phyloP scores from a whole-genome alignment of 2,888 invertebrate species.

The Noctua pronuba region DNA sequence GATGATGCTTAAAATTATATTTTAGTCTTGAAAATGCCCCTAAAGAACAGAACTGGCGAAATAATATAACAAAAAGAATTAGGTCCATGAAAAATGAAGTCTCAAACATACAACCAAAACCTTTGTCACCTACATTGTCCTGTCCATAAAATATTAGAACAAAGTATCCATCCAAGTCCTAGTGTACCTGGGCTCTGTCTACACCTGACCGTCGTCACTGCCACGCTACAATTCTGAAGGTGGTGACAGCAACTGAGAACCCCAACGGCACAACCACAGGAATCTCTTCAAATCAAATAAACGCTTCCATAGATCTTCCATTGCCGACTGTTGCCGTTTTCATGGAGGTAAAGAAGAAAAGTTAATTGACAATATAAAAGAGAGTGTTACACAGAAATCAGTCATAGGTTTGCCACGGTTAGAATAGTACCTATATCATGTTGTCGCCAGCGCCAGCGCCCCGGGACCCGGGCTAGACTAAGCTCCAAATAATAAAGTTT shows the following conservation, averaged over 20 bases:
- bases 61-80: not conserved
- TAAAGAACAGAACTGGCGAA: not conserved
- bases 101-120: not conserved
- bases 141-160: not conserved
- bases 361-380: not conserved
- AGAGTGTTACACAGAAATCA: not conserved
- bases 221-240: not conserved
- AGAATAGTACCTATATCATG: not conserved
- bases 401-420: not conserved
- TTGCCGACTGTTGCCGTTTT: not conserved
- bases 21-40: not conserved
- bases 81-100: conserved; percentile 13
- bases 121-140: conserved; percentile 8
- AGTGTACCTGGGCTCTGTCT: not conserved
- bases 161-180: not conserved
- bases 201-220: conserved; percentile 20
- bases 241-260: not conserved
- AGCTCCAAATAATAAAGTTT: conserved; percentile 16
- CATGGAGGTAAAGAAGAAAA: not conserved
- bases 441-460: not conserved
- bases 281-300: not conserved
- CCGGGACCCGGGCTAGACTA: conserved; percentile 1
- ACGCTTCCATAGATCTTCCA: not conserved
- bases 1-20: not conserved
- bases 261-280: not conserved